phyloP scores from a whole-genome alignment of 1,140 invertebrate genomes.

The Drosophila teissieri region DNA sequence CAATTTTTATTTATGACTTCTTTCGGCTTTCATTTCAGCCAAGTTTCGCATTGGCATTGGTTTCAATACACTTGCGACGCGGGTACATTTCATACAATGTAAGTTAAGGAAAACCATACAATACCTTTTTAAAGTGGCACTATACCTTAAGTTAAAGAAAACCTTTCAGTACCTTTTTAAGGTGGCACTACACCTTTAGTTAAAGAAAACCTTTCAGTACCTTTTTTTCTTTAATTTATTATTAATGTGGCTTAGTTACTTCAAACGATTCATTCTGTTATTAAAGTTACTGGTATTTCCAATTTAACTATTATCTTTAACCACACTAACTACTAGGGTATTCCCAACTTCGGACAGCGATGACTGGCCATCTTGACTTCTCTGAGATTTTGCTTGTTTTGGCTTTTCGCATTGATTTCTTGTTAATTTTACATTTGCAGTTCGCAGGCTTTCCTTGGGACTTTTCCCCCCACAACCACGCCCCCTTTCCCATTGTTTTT shows the following conservation, averaged over 20 bases:
- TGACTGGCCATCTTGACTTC: conserved; percentile 22
- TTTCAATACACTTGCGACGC: conserved; percentile 10
- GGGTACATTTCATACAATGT: not conserved
- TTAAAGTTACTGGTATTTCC: too few relatives aligned
- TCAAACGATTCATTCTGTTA: too few relatives aligned
- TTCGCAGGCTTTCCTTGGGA: conserved; percentile 63
- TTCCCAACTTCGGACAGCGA: conserved; percentile 2
- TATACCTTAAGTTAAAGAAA: not conserved
- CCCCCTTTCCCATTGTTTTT: conserved; percentile 35
- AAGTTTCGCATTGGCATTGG: conserved; percentile 34
- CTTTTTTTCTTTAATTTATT: too few relatives aligned
- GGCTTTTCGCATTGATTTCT: conserved; percentile 76
- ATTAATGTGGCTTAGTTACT: not conserved
- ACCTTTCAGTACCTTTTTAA: too few relatives aligned
- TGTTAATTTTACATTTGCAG: conserved; percentile 82
- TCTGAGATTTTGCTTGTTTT: conserved; percentile 47
- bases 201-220: too few relatives aligned
- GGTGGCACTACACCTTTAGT: not conserved
- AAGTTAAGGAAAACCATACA: not conserved
- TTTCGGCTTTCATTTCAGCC: conserved; percentile 49
- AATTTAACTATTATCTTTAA: not conserved
- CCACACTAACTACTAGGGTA: conserved; percentile 7
- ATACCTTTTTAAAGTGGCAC: not conserved
- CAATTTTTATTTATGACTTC: conserved; percentile 67
- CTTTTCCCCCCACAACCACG: not conserved